Conservation (phyloP, 2,113 vertebrate genomes). For the Diadophis punctatus region DNA sequence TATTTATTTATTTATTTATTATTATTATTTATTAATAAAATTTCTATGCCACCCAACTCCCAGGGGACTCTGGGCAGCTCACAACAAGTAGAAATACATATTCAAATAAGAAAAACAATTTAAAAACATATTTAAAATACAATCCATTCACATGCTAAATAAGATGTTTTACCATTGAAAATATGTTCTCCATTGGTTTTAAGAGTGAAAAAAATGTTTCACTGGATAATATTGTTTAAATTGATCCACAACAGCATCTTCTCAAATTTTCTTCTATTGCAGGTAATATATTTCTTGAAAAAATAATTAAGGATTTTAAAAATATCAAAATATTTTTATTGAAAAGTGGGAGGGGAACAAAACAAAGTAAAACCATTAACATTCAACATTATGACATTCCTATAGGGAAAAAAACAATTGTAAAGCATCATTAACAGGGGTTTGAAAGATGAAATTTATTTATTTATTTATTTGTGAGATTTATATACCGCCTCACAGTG, state of each 20-base stretch:
- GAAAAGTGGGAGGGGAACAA: not conserved
- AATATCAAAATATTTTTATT: not conserved
- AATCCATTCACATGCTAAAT: too few relatives aligned
- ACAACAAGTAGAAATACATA: too few relatives aligned
- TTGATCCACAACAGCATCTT: slow-evolving; percentile 23
- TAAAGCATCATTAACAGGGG: not conserved
- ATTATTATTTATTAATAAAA: too few relatives aligned
- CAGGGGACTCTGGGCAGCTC: too few relatives aligned
- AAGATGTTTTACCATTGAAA: slow-evolving; percentile 5
- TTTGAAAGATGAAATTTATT: not conserved
- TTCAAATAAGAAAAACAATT: too few relatives aligned
- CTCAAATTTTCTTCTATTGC: not conserved
- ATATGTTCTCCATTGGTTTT: slow-evolving; percentile 37
- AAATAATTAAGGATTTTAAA: not conserved
- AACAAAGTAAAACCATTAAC: not conserved
- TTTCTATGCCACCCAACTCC: too few relatives aligned
- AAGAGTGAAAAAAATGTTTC: slow-evolving; percentile 41
- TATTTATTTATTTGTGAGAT: too few relatives aligned
- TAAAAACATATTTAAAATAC: too few relatives aligned
- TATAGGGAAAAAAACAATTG: not conserved
- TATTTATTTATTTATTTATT: too few relatives aligned
- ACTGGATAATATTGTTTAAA: slow-evolving; percentile 24
- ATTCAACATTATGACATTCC: not conserved
- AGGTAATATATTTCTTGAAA: not conserved
- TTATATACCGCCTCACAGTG: too few relatives aligned